A percentile compares a stretch with the other conserved stretches of the same genome.
Conservation (phyloP, 2,888 invertebrate genomes). For the Xestia ashworthii region DNA sequence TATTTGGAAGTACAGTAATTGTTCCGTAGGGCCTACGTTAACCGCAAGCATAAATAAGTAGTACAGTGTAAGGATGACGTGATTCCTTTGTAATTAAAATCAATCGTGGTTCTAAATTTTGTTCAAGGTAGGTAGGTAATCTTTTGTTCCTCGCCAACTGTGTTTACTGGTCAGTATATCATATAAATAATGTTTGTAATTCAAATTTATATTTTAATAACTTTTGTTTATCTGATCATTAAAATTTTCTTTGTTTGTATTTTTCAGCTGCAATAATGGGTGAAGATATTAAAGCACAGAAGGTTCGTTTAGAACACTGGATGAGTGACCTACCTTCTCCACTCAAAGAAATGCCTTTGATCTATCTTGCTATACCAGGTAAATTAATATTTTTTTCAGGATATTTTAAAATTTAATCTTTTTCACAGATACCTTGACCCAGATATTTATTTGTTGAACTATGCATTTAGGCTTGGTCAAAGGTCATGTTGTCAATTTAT, state of each 20-base stretch:
- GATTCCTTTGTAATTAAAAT: slow-evolving; percentile 59
- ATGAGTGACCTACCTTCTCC: slow-evolving; percentile 92
- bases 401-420: not conserved
- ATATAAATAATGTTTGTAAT: slow-evolving; percentile 1
- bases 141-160: slow-evolving; percentile 42
- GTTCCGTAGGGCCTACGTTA: slow-evolving; percentile 33
- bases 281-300: slow-evolving; percentile 75
- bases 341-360: slow-evolving; percentile 91
- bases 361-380: slow-evolving; percentile 95
- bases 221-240: slow-evolving; percentile 11
- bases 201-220: not conserved
- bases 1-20: slow-evolving; percentile 6
- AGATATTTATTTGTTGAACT: slow-evolving; percentile 32
- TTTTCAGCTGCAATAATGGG: slow-evolving; percentile 80
- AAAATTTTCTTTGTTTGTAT: slow-evolving; percentile 27
- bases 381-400: slow-evolving; percentile 54
- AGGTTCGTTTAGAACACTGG: slow-evolving; percentile 91
- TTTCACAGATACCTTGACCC: slow-evolving; percentile 39
- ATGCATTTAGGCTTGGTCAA: slow-evolving; percentile 18
- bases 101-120: slow-evolving; percentile 49
- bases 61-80: slow-evolving; percentile 63
- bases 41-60: slow-evolving; percentile 40
- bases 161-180: slow-evolving; percentile 23
- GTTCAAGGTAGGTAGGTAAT: slow-evolving; percentile 49
- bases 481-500: not conserved